Base-by-base conservation (phyloP, 2,797 vertebrate species). In the Ispidina picta region DNA sequence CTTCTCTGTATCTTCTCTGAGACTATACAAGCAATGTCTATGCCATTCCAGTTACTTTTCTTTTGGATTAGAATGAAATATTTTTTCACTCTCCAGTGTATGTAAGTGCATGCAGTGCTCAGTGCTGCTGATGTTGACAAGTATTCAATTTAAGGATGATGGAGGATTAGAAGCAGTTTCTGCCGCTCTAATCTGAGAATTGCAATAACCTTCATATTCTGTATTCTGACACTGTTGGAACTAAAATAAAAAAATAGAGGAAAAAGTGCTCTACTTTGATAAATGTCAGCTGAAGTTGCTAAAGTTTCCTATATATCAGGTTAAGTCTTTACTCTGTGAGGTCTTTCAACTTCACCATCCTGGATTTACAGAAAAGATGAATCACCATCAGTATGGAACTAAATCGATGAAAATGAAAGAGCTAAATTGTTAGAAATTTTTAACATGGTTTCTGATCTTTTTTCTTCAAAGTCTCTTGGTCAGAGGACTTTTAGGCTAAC, bases 101-200 rank as follows among this genome's bases (percentile, higher is more conserved):
- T 81, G 52, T 51, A 66, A 41, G 62, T 79, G 78, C 39, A 44
- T 44, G 43, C 63, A 39, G 10, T 51, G 63, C 72, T 94, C 63
- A 89, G 48, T 48, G 63, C 52, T 88, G 88, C 91, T 86, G 90
- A 17, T 43, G 74, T 94, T 88, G 74, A 71, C 46, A 83, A 83
- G 48, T 37, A 95, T 83, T 91, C 90, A 93, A 12, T 95, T 89
- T 93, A 58, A 92, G 6, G 48, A 80, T 89, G 92, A 92, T 55
- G 66, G 77, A 86, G 86, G 92, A 94, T 96, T 96, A 96, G 65
- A 88, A 92, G 43, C 31, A 85, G 69, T 71, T 95, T 89, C 89
- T 95, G 69, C 66, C 3, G 21, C 74, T 83, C 72, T 92, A 79
- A 90, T 90, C 72, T 83, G 49, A 86, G 76, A 80, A 91, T 26